These are phyloP conservation scores for Lutraria rhynchaena DNA, from an alignment of 1,140 invertebrate genomes.

Conservation along the genomic window DNA sequence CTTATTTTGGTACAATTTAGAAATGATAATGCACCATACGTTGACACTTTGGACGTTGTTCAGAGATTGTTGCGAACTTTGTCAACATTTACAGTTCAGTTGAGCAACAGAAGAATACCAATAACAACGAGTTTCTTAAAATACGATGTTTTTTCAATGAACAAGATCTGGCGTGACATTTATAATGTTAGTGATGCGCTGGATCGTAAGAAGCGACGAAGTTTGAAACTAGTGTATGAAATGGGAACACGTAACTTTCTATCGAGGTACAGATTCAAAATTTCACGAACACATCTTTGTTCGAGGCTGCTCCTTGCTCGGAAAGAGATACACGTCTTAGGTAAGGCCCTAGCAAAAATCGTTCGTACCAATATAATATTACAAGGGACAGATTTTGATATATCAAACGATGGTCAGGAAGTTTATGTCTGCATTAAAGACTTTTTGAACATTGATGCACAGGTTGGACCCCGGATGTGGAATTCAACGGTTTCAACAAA, in stretches of 20 bases:
- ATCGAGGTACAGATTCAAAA: neutral
- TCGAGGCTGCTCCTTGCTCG: neutral
- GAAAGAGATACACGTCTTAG: neutral
- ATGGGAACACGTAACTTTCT: neutral
- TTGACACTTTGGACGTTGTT: neutral
- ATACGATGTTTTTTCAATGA: neutral
- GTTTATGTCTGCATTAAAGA: too few relatives aligned
- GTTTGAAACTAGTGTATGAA: neutral
- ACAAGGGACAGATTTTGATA: neutral
- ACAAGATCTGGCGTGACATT: neutral
- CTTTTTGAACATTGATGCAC: too few relatives aligned
- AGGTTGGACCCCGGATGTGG: too few relatives aligned
- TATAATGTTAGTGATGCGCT: neutral
- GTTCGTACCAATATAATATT: neutral
- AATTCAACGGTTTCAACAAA: too few relatives aligned
- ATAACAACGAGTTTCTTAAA: too few relatives aligned
- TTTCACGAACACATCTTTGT: constrained; percentile 3
- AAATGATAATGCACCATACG: neutral
- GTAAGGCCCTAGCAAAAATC: neutral
- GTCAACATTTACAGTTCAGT: too few relatives aligned
- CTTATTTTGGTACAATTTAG: neutral
- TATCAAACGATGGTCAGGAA: neutral
- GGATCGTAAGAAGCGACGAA: too few relatives aligned
- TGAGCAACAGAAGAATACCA: too few relatives aligned
- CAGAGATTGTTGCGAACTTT: neutral